Conservation (phyloP, 2,888 invertebrate species). For the Icerya purchasi region DNA sequence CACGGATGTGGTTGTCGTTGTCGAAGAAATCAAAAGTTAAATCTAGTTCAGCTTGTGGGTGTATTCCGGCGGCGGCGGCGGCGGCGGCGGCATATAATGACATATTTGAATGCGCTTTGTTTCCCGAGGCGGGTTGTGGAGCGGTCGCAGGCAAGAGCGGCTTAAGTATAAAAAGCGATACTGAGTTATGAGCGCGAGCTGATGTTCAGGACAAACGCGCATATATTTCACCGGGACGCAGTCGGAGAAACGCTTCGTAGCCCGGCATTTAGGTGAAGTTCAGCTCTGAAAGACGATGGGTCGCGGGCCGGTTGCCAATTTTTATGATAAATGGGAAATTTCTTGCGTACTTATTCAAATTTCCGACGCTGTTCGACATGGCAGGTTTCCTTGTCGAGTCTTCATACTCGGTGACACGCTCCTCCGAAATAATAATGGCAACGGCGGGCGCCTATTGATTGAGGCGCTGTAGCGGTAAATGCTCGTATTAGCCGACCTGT, state of each 20-base stretch:
- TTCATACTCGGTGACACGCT: too few species aligned
- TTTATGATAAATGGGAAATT: slow-evolving; percentile 23
- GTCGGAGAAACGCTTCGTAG: not conserved
- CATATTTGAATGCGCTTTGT: not conserved
- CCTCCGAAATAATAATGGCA: too few species aligned
- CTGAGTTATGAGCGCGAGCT: too few species aligned
- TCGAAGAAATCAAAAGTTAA: too few species aligned
- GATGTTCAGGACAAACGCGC: too few species aligned
- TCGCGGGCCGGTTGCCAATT: slow-evolving; percentile 7
- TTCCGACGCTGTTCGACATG: not conserved
- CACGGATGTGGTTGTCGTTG: slow-evolving; percentile 11
- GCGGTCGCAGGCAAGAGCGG: not conserved
- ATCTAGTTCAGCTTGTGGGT: too few species aligned
- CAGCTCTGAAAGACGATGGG: slow-evolving; percentile 15
- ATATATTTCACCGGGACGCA: too few species aligned
- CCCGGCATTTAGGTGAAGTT: slow-evolving; percentile 15
- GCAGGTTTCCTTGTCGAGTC: not conserved
- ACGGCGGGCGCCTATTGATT: too few species aligned
- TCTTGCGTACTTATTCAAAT: slow-evolving; percentile 23
- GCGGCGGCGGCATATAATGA: not conserved
- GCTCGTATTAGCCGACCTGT: too few species aligned
- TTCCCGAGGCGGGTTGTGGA: not conserved
- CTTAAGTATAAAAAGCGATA: not conserved
- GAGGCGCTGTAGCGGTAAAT: too few species aligned
- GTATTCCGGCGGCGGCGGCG: slow-evolving; percentile 3